Evolutionary conservation across 2,797 vertebrate species (phyloP).

Genomic region (Valencia hispanica): DNA sequence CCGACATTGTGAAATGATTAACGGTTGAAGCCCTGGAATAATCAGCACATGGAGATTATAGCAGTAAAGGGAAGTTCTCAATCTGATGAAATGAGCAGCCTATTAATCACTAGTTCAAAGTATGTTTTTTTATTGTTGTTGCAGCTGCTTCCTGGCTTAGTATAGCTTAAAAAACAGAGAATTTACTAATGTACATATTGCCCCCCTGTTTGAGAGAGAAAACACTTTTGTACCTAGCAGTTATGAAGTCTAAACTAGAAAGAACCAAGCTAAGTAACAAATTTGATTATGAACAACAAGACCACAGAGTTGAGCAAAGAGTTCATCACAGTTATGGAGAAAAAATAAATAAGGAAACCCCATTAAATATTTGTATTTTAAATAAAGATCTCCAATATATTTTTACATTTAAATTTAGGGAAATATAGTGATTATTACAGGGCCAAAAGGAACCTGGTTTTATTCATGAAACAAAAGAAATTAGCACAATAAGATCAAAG

Average conservation of each 20-base stretch:
- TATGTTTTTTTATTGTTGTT: not conserved
- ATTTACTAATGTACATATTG: not conserved
- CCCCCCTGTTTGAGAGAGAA: not conserved
- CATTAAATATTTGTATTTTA: not conserved
- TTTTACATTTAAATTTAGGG: too few species aligned
- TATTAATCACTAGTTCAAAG: constrained; percentile 18
- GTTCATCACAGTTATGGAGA: too few species aligned
- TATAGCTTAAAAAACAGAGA: not conserved
- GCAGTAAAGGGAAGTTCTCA: constrained; percentile 4
- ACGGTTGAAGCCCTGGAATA: not conserved
- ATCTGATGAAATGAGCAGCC: not conserved
- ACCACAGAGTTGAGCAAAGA: too few species aligned
- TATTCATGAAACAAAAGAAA: not conserved
- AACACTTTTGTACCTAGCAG: not conserved
- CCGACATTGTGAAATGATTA: constrained; percentile 7
- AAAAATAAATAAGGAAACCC: not conserved
- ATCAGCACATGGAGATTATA: constrained; percentile 1
- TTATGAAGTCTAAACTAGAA: not conserved
- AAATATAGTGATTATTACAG: not conserved
- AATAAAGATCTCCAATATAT: not conserved
- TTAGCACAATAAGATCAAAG: too few species aligned
- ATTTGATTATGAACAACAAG: too few species aligned
- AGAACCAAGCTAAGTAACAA: not conserved
- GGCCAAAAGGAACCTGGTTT: not conserved
- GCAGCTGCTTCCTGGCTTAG: not conserved